Base-by-base conservation (phyloP, 2,888 invertebrate genomes). In the Coelopa pilipes region DNA sequence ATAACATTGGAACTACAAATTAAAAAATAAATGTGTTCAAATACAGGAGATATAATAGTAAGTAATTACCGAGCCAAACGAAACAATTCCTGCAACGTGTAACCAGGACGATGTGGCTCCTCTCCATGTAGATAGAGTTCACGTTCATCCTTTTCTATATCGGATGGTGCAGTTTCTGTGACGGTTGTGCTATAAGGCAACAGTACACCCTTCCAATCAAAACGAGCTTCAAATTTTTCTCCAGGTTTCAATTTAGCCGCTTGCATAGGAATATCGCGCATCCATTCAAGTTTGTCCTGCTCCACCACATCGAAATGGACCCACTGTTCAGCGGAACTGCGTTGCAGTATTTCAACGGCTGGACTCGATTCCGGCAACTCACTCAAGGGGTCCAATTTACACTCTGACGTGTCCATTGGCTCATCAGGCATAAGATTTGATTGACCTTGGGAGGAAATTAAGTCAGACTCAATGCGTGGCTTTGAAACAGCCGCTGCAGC, bases 81-180 rank as follows among this genome's bases (percentile, higher is more conserved):
- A 80, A 97, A 92, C 0, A 98, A 86, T 88, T 98, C 98, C 79
- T 94, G 94, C 13, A 98, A 86, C 0, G 96, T 93, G 86, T 98
- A 98, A 0, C 98, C 98, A 1, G 98, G 95, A 76, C 96, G 90
- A 76, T 93, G 93, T 10, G 96, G 94, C 85, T 98, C 98, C 78
- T 96, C 94, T 0, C 97, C 97, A 87, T 98, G 98, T 86, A 98
- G 95, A 87, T 96, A 96, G 17, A 98, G 89, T 57, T 92, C 93
- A 45, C 91, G 85, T 5, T 86, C 82, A 76, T 90, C 90, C 66
- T 89, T 89, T 68, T 66, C 65, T 11, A 45, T 13, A 1, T 19
- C 46, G 13, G 50, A 70, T 15, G 70, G 46, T 24, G 68, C 63
- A 19, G 68, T 13, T 11, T 4, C 15, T 59, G 1, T 10, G 63